Percentiles rank a stretch among this genome's conserved stretches.
phyloP scores from a whole-genome alignment of 2,797 vertebrate species.

The Psittacula echo region DNA sequence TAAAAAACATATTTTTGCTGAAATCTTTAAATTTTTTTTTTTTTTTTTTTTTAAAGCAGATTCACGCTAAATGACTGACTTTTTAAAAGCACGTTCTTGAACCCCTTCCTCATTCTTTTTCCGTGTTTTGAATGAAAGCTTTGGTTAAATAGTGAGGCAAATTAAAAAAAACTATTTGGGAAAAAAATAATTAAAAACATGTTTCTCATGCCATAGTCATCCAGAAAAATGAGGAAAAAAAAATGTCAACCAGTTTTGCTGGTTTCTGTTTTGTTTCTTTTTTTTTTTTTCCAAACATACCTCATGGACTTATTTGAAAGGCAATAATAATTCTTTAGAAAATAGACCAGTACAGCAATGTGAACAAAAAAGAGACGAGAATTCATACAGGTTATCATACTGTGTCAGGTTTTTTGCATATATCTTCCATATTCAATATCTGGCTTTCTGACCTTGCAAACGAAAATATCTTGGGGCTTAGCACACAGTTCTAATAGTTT shows the following conservation, averaged over 20 bases:
- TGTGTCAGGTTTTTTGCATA: rapidly evolving
- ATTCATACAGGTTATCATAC: background rate
- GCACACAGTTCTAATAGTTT: background rate
- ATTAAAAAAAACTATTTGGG: background rate
- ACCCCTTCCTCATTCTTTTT: background rate
- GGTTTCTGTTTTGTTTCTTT: background rate
- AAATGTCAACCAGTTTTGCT: rapidly evolving
- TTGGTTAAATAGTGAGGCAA: background rate
- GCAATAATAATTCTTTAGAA: background rate
- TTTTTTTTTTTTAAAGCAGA: background rate
- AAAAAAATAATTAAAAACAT: rapidly evolving
- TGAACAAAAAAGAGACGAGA: background rate
- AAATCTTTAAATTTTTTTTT: background rate
- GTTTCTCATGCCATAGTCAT: background rate
- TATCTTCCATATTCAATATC: background rate
- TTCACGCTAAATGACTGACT: background rate
- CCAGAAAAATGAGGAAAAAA: background rate
- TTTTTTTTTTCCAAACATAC: background rate
- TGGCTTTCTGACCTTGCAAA: background rate
- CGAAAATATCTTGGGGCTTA: background rate
- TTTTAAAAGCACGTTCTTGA: background rate
- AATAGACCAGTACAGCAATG: background rate
- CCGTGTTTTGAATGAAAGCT: background rate
- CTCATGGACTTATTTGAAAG: background rate
- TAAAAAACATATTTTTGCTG: background rate